A percentile compares a stretch with the other conserved stretches of the same genome.
phyloP scores from a whole-genome alignment of 2,113 vertebrate genomes.

The Lagenorhynchus albirostris region DNA sequence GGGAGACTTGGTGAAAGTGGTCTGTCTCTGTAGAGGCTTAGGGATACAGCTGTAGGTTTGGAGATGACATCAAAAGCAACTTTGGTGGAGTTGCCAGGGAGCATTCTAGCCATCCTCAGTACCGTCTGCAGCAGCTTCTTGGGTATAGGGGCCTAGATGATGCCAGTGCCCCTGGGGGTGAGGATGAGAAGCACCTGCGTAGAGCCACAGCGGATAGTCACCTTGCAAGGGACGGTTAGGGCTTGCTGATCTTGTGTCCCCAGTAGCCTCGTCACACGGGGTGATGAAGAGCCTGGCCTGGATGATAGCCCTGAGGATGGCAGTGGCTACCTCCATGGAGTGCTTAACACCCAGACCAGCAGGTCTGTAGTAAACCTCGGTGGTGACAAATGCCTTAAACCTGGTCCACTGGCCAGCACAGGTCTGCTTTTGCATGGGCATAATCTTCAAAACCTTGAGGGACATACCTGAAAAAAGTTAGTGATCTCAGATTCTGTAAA shows the following conservation, averaged over 20 bases:
- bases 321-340: background rate
- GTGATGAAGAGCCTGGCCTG: background rate
- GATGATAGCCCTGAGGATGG: background rate
- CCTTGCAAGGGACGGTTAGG: background rate
- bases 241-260: background rate
- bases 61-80: background rate
- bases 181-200: background rate
- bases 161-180: background rate
- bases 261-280: background rate
- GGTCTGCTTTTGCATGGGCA: background rate
- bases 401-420: background rate
- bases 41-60: background rate
- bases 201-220: background rate
- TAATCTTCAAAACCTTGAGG: background rate
- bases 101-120: background rate
- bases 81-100: background rate
- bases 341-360: background rate
- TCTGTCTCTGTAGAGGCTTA: background rate
- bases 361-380: background rate
- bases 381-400: background rate
- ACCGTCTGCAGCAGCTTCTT: background rate
- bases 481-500: background rate
- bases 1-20: background rate
- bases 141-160: too few species aligned
- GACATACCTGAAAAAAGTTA: background rate